phyloP scores from a whole-genome alignment of 2,888 invertebrate genomes.

The Pyrochroa serraticornis region DNA sequence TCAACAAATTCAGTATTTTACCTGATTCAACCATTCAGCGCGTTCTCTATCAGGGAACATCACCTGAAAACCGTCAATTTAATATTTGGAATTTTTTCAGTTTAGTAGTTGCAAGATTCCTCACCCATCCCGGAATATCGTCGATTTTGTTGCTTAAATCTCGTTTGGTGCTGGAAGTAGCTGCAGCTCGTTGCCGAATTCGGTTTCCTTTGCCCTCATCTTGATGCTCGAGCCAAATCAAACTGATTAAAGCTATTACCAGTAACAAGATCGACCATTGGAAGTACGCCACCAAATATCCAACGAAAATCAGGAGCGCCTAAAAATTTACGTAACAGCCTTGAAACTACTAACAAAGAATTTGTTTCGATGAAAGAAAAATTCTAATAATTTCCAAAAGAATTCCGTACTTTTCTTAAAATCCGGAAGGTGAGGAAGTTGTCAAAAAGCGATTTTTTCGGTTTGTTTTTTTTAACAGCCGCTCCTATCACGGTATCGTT shows the following conservation, averaged over 20 bases:
- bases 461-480: too few relatives aligned
- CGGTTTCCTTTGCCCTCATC: conserved; percentile 36
- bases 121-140: conserved; percentile 49
- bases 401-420: too few relatives aligned
- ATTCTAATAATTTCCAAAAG: too few relatives aligned
- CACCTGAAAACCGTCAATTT: conserved; percentile 39
- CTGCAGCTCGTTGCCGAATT: conserved; percentile 40
- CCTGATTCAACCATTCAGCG: conserved; percentile 50
- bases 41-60: conserved; percentile 49
- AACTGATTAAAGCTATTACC: conserved; percentile 35
- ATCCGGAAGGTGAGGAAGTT: too few relatives aligned
- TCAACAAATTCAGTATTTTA: too few relatives aligned
- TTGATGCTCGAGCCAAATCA: conserved; percentile 43
- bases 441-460: too few relatives aligned
- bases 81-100: not conserved
- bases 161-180: conserved; percentile 40
- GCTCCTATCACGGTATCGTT: too few relatives aligned
- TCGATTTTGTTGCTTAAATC: conserved; percentile 44
- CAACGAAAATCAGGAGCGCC: conserved; percentile 39
- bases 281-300: conserved; percentile 42
- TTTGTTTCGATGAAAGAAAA: too few relatives aligned
- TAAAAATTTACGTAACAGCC: too few relatives aligned
- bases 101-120: not conserved
- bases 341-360: too few relatives aligned
- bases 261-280: conserved; percentile 40